Evolutionary conservation across 2,888 invertebrate genomes (phyloP).

Genomic region (Heliconius ethilla): DNA sequence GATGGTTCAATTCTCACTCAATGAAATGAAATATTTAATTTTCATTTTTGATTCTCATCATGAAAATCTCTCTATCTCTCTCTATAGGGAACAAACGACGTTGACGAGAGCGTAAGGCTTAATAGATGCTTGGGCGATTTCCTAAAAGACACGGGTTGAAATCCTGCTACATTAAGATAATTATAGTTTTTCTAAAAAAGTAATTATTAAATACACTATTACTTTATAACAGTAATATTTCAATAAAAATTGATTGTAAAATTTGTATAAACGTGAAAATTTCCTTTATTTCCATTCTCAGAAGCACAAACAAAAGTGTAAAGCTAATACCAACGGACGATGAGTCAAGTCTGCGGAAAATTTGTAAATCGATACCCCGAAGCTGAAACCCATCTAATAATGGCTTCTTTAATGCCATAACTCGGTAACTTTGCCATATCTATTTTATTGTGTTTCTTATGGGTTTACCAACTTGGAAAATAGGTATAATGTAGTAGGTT

Average conservation of each 20-base stretch:
- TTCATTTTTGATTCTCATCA: no score
- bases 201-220: no score
- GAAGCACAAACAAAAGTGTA: not conserved
- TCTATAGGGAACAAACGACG: no score
- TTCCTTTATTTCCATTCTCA: not conserved
- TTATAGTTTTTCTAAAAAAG: no score
- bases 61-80: no score
- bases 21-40: no score
- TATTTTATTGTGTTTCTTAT: not conserved
- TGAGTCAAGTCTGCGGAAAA: constrained; percentile 26
- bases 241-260: not conserved
- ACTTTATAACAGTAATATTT: not conserved
- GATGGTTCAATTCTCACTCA: no score
- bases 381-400: constrained; percentile 9
- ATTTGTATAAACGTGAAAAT: not conserved
- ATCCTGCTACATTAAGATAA: no score
- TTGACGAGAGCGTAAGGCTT: no score
- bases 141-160: no score
- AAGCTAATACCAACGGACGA: constrained; percentile 5
- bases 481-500: not conserved
- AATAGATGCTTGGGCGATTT: no score
- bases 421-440: not conserved
- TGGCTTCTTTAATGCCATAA: constrained; percentile 25
- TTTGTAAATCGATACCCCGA: constrained; percentile 27
- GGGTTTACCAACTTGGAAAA: not conserved